A percentile compares a stretch with the other conserved stretches of the same genome.
These are phyloP conservation scores for Natrix natrix DNA, from an alignment of 2,797 vertebrate species.

Conservation along the genomic window DNA sequence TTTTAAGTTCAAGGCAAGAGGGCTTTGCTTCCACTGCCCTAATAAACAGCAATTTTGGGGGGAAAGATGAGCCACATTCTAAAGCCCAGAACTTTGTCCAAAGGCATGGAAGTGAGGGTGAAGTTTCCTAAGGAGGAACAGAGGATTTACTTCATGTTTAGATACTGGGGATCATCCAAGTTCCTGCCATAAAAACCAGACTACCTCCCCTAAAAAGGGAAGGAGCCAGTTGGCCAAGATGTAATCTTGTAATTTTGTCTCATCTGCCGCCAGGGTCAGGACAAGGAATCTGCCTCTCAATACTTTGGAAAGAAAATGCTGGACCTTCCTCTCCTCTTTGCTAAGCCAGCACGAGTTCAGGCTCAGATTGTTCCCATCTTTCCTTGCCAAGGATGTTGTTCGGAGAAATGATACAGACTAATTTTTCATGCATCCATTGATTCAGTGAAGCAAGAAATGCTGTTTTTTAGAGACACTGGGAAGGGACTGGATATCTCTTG, in stretches of 20 bases:
- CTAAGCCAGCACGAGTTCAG: not conserved
- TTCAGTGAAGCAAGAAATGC: not conserved
- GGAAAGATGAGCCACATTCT: not conserved
- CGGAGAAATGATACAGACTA: not conserved
- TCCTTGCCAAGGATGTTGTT: not conserved
- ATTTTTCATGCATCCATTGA: not conserved
- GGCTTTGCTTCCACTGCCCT: too few species aligned
- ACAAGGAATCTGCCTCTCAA: not conserved
- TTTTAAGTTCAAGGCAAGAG: not conserved
- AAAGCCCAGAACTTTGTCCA: not conserved
- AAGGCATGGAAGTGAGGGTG: not conserved
- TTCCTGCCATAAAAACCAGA: slow-evolving; percentile 13
- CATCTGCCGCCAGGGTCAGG: slow-evolving; percentile 22
- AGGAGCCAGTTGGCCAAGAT: not conserved
- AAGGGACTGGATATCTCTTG: not conserved
- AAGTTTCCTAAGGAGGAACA: not conserved
- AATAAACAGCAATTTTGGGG: not conserved
- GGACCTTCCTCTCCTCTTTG: not conserved
- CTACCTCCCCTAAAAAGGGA: slow-evolving; percentile 44
- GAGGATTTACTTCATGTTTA: not conserved
- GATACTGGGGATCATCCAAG: not conserved
- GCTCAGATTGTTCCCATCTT: not conserved
- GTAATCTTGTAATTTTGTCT: not conserved
- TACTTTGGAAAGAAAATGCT: not conserved
- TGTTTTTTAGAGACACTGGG: too few species aligned